Evolutionary conservation across 2,113 vertebrate species (phyloP).

Genomic region (Caranx melampygus): DNA sequence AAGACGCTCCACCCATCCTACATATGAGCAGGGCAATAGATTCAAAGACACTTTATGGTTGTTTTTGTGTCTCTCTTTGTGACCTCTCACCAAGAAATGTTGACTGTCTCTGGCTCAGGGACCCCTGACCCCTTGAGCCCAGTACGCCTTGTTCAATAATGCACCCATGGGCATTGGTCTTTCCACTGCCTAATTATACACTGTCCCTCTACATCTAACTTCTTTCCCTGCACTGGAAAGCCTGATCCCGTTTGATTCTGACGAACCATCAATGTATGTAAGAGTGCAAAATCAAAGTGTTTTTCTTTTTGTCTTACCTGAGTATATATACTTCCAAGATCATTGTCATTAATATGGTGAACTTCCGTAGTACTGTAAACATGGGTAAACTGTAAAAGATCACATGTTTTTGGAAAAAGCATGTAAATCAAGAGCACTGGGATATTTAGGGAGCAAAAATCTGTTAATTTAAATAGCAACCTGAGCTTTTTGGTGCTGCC

Average conservation of each 20-base stretch:
- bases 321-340: conserved; percentile 90
- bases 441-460: neutral
- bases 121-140: no score
- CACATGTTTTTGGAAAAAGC: neutral
- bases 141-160: neutral
- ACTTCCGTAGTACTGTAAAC: conserved; percentile 96
- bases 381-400: conserved; percentile 90
- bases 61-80: neutral
- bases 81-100: neutral
- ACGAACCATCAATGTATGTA: neutral
- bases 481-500: conserved; percentile 85
- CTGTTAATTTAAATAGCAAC: conserved; percentile 45
- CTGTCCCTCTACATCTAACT: no score
- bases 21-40: neutral
- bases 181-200: no score
- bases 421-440: neutral
- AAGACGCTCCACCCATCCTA: neutral
- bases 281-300: neutral
- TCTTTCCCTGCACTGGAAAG: no score
- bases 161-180: neutral
- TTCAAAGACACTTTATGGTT: neutral
- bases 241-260: no score
- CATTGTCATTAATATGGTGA: conserved; percentile 93
- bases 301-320: conserved; percentile 80
- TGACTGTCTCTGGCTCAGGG: neutral